Conservation (phyloP, 2,113 vertebrate genomes). For the Phrynosoma platyrhinos region DNA sequence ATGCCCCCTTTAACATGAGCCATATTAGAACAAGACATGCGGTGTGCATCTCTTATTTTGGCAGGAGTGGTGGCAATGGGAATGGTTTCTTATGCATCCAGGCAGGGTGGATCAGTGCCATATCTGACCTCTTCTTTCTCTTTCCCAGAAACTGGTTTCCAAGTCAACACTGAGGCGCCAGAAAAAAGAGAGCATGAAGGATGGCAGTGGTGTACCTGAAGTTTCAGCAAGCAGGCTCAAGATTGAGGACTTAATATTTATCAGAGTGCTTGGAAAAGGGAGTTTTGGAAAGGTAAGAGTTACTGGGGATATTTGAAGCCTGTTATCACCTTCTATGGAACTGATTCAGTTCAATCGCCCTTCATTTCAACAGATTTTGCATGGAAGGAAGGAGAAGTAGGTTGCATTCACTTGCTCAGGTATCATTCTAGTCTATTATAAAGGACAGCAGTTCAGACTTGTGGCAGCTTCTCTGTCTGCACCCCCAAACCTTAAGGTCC, state of each 20-base stretch:
- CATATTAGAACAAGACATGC: too few species aligned
- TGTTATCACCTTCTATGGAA: too few species aligned
- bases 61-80: too few species aligned
- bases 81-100: too few species aligned
- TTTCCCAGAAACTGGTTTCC: slow-evolving; percentile 74
- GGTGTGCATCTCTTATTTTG: too few species aligned
- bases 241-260: slow-evolving; percentile 90
- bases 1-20: too few species aligned
- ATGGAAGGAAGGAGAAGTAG: neutral
- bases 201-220: slow-evolving; percentile 51
- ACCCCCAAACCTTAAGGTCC: too few species aligned
- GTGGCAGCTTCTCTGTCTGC: too few species aligned
- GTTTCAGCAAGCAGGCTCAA: slow-evolving; percentile 79
- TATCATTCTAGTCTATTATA: neutral
- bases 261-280: slow-evolving; percentile 95
- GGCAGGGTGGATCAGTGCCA: neutral
- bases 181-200: slow-evolving; percentile 66
- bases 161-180: slow-evolving; percentile 75
- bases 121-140: slow-evolving; percentile 7
- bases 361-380: neutral
- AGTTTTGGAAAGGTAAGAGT: slow-evolving; percentile 96
- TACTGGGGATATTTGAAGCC: neutral
- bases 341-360: neutral
- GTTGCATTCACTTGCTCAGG: neutral
- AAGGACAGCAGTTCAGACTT: too few species aligned